These are phyloP conservation scores for Adela reaumurella DNA, from an alignment of 2,888 invertebrate genomes.

Conservation along the genomic window DNA sequence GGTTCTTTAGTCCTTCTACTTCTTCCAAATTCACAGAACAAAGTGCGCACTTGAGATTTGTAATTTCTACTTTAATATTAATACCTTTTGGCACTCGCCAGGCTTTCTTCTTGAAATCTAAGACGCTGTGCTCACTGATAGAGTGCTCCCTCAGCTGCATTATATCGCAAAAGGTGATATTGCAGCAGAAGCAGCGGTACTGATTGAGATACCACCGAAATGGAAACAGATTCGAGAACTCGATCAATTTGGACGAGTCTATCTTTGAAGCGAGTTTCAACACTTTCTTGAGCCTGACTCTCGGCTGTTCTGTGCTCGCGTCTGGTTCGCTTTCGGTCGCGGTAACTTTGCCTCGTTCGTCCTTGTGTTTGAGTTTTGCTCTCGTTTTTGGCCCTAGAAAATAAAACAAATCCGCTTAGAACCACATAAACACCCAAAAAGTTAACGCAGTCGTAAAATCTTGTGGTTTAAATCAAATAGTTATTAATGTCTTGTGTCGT, in stretches of 20 bases:
- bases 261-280: neutral
- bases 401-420: neutral
- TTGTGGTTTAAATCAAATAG: no score
- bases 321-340: neutral
- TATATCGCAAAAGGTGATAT: slow-evolving; percentile 3
- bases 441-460: no score
- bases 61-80: slow-evolving; percentile 5
- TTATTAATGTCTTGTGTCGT: no score
- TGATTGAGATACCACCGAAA: slow-evolving; percentile 3
- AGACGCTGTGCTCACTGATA: neutral
- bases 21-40: neutral
- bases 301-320: neutral
- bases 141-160: slow-evolving; percentile 3
- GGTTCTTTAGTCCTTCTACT: neutral
- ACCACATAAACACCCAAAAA: neutral
- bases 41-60: slow-evolving; percentile 1
- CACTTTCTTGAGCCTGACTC: neutral
- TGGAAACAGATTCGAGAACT: neutral
- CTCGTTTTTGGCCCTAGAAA: neutral
- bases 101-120: neutral
- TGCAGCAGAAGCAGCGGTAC: slow-evolving; percentile 7
- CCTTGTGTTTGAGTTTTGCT: neutral
- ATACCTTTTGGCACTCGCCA: neutral
- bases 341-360: neutral
- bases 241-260: neutral